These are phyloP conservation scores for Pitangus sulphuratus DNA, from an alignment of 2,797 vertebrate genomes.

Conservation along the genomic window DNA sequence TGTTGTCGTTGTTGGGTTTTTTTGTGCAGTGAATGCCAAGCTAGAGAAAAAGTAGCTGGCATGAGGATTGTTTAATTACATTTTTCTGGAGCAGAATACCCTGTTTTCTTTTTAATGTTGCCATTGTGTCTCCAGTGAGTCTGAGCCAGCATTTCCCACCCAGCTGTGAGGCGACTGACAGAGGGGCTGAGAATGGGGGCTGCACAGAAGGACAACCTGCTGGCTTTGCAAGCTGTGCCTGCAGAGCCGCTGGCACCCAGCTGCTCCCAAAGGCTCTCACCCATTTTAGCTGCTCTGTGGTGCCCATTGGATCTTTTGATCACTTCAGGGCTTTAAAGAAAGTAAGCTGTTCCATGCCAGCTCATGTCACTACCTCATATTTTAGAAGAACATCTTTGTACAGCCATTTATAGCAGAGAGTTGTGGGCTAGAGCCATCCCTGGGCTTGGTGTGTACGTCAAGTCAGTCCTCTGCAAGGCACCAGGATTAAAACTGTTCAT, in stretches of 20 bases:
- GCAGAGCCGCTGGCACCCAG: neutral
- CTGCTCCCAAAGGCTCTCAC: neutral
- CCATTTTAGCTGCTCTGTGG: neutral
- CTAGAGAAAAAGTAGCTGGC: neutral
- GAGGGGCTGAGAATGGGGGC: neutral
- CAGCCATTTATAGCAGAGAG: neutral
- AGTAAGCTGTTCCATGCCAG: neutral
- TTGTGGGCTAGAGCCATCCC: neutral
- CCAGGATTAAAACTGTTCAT: neutral
- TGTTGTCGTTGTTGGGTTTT: no score
- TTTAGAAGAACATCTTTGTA: neutral
- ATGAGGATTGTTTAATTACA: slow-evolving; percentile 31
- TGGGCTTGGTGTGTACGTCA: neutral
- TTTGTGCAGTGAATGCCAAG: neutral
- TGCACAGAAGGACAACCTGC: neutral
- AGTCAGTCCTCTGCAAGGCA: neutral
- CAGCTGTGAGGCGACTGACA: neutral
- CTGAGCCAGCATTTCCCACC: neutral
- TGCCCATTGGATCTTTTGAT: neutral
- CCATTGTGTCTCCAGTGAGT: neutral
- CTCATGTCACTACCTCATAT: neutral
- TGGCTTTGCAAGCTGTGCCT: neutral
- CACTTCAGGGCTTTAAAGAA: neutral
- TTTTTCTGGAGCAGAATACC: slow-evolving; percentile 1
- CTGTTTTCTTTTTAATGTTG: slow-evolving; percentile 9